Evolutionary conservation across 2,113 vertebrate genomes (phyloP).

Genomic region (Anguilla japonica): DNA sequence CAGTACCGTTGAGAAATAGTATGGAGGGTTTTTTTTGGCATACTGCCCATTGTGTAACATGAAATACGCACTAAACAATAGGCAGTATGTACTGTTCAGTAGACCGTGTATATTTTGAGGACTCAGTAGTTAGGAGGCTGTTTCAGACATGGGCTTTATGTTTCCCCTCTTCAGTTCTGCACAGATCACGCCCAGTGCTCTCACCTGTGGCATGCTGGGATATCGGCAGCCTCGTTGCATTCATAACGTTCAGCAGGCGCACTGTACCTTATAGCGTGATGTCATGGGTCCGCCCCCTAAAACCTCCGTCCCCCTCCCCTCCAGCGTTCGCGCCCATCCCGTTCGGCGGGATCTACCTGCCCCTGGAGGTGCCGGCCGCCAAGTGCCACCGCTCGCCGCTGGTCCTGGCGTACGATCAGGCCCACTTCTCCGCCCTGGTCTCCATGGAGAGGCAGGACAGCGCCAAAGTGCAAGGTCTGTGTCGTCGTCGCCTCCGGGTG

Average conservation of each 20-base stretch:
- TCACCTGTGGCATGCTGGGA: no score
- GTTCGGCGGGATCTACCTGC: slow-evolving; percentile 94
- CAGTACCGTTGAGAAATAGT: no score
- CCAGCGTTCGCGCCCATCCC: slow-evolving; percentile 95
- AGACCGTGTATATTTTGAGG: no score
- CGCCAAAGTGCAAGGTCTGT: slow-evolving; percentile 86
- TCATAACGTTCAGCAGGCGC: no score
- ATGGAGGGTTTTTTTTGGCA: no score
- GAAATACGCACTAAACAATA: no score
- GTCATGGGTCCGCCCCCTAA: not conserved
- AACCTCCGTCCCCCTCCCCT: not conserved
- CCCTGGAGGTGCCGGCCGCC: slow-evolving; percentile 85
- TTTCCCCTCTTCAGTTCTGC: not conserved
- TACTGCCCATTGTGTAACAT: no score
- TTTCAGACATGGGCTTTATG: no score
- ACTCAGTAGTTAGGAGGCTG: no score
- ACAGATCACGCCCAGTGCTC: no score
- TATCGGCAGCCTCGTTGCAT: no score
- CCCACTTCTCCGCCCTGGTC: slow-evolving; percentile 95
- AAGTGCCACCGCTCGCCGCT: slow-evolving; percentile 91
- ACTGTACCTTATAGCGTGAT: not conserved
- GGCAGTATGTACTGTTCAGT: no score
- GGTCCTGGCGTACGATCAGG: slow-evolving; percentile 94
- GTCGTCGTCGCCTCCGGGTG: not conserved
- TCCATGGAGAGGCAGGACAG: slow-evolving; percentile 95